Percentiles rank a stretch among this genome's conserved stretches.
These are phyloP conservation scores for Dascillus cervinus DNA, from an alignment of 2,888 invertebrate genomes.

Conservation along the genomic window DNA sequence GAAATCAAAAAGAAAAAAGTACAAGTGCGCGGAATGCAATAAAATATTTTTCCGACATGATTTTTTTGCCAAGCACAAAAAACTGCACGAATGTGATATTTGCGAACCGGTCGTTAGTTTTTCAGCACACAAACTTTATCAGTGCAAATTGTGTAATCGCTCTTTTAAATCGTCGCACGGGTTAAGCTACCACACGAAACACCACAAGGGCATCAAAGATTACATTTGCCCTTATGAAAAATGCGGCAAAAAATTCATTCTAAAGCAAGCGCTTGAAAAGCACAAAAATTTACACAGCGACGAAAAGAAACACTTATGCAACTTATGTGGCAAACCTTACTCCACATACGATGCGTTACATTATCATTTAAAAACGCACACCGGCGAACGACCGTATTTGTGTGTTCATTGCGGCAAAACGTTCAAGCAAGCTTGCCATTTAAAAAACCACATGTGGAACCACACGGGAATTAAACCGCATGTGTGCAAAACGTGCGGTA, in stretches of 20 bases:
- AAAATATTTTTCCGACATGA: too few relatives aligned
- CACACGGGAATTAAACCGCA: constrained; percentile 27
- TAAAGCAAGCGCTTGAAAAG: constrained; percentile 18
- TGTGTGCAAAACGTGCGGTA: constrained; percentile 23
- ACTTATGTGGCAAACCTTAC: constrained; percentile 21
- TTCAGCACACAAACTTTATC: too few relatives aligned
- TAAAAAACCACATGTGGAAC: constrained; percentile 26
- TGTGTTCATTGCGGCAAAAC: constrained; percentile 23
- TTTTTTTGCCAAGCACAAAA: too few relatives aligned
- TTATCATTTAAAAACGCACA: constrained; percentile 23
- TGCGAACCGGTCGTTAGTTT: too few relatives aligned
- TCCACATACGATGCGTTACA: constrained; percentile 20
- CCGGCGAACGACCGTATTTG: constrained; percentile 16
- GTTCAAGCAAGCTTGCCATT: constrained; percentile 22
- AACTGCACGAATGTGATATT: too few relatives aligned
- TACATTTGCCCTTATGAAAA: constrained; percentile 18
- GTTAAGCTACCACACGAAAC: constrained; percentile 14
- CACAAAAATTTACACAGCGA: constrained; percentile 20
- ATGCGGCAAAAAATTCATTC: constrained; percentile 19
- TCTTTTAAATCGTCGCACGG: constrained; percentile 16
- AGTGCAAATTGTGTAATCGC: constrained; percentile 20
- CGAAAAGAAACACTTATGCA: constrained; percentile 18
- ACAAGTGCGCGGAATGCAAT: too few relatives aligned
- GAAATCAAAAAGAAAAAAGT: too few relatives aligned
- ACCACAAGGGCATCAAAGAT: constrained; percentile 15